Evolutionary conservation across 2,797 vertebrate genomes (phyloP), one percentile per base, ranked within the genome.

Genomic region (Onychomys arenicola): DNA sequence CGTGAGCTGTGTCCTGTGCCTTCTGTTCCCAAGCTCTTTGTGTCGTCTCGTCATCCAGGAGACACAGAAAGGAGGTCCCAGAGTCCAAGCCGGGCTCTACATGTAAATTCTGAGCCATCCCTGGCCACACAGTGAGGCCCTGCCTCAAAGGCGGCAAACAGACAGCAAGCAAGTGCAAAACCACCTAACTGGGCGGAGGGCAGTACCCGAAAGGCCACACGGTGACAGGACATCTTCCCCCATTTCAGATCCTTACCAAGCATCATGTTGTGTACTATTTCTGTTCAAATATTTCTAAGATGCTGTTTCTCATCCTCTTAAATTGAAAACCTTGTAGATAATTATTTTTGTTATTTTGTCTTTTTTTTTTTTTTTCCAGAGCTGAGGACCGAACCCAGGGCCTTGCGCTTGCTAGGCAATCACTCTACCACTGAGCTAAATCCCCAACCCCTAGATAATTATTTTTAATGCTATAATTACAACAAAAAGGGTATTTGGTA

Each of bases 401-500:
- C n/a, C n/a, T n/a, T n/a, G n/a, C n/a, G n/a, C n/a, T n/a, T n/a
- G n/a, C n/a, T n/a, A n/a, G n/a, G n/a, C n/a, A n/a, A n/a, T n/a
- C n/a, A n/a, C n/a, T n/a, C n/a, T n/a, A n/a, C n/a, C n/a, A n/a
- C n/a, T n/a, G n/a, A n/a, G n/a, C n/a, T n/a, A n/a, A n/a, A n/a
- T n/a, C n/a, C n/a, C n/a, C n/a, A n/a, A n/a, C n/a, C n/a, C n/a
- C n/a, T 84, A 75, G 23, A 73, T 57, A 17, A 85, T 63, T 92
- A 43, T 37, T 61, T 81, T 92, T 89, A 91, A 69, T 81, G 49
- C 29, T 83, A 27, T 83, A 46, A 84, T 40, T 96, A 6, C 71
- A 81, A 80, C 59, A 55, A 71, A 96, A 94, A 73, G 9, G 19
- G 9, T 82, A 6, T 55, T 82, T 90, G 55, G 81, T 59, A 37